phyloP scores from a whole-genome alignment of 2,797 vertebrate genomes.

The Tolypeutes matacus region DNA sequence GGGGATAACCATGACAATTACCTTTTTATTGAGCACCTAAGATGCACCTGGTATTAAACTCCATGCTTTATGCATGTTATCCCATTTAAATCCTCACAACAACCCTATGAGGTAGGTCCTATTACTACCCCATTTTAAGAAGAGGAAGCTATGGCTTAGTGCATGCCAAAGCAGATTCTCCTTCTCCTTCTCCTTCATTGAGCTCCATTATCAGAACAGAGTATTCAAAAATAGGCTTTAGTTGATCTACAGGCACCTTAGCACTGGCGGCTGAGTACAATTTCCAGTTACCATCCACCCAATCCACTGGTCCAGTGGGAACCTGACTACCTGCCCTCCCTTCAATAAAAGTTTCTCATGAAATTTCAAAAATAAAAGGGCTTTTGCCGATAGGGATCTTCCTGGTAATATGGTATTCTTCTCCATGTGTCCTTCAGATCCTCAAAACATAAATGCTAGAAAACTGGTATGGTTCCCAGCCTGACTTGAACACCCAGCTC shows the following conservation, averaged over 20 bases:
- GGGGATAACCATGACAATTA: accelerated
- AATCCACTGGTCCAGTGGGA: not conserved
- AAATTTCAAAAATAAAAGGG: not conserved
- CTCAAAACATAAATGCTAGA: not conserved
- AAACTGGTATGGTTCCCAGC: not conserved
- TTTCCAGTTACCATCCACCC: not conserved
- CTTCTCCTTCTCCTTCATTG: too few relatives aligned
- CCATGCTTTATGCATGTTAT: not conserved
- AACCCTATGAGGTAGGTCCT: not conserved
- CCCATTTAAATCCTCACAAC: not conserved
- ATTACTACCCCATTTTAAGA: not conserved
- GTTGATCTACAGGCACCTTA: not conserved
- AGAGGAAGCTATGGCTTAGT: not conserved
- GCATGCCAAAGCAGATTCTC: not conserved
- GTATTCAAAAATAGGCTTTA: not conserved
- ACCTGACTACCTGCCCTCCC: not conserved
- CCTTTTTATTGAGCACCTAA: not conserved
- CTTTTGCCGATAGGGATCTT: not conserved
- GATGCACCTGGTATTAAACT: not conserved
- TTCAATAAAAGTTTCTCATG: not conserved
- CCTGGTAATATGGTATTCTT: not conserved
- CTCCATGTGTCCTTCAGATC: not conserved
- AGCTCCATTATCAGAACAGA: not conserved
- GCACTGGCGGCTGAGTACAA: not conserved
- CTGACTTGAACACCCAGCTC: not conserved